Evolutionary conservation across 2,888 invertebrate species (phyloP).

Genomic region (Prosapia bicincta): DNA sequence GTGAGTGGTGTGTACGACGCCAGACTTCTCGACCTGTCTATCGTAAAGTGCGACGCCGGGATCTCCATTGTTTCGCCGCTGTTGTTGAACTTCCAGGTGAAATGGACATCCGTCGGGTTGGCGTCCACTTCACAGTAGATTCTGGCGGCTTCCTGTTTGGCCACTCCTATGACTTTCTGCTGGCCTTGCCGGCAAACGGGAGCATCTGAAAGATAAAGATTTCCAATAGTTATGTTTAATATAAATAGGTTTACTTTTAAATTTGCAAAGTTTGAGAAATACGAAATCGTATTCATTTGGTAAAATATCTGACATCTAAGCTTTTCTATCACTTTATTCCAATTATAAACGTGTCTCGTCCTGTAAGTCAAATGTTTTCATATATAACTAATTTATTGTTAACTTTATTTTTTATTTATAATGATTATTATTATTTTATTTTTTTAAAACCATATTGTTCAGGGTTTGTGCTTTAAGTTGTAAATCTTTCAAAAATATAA

Average conservation of each 20-base stretch:
- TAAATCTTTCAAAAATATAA: too few relatives aligned
- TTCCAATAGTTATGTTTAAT: background rate
- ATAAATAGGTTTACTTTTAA: background rate
- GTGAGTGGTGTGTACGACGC: slow-evolving; percentile 68
- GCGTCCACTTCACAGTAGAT: slow-evolving; percentile 69
- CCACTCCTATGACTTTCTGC: slow-evolving; percentile 66
- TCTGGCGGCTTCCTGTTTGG: slow-evolving; percentile 62
- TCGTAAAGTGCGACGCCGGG: slow-evolving; percentile 59
- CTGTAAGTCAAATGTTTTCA: too few relatives aligned
- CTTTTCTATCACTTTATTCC: too few relatives aligned
- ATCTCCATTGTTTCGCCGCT: slow-evolving; percentile 51
- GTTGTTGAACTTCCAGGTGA: slow-evolving; percentile 61
- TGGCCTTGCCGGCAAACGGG: slow-evolving; percentile 69
- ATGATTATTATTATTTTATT: too few relatives aligned
- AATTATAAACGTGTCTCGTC: too few relatives aligned
- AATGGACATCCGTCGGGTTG: slow-evolving; percentile 67
- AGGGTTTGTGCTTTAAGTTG: too few relatives aligned
- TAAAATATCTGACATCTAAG: too few relatives aligned
- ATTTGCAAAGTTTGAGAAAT: too few relatives aligned
- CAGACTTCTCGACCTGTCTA: slow-evolving; percentile 60
- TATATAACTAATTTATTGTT: too few relatives aligned
- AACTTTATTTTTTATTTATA: too few relatives aligned
- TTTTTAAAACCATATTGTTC: too few relatives aligned
- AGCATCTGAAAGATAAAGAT: slow-evolving; percentile 52
- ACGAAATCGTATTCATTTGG: too few relatives aligned